Percentiles rank a stretch among this genome's conserved stretches.
Conservation (phyloP, 2,888 invertebrate species). For the Pseudococcus longispinus region DNA sequence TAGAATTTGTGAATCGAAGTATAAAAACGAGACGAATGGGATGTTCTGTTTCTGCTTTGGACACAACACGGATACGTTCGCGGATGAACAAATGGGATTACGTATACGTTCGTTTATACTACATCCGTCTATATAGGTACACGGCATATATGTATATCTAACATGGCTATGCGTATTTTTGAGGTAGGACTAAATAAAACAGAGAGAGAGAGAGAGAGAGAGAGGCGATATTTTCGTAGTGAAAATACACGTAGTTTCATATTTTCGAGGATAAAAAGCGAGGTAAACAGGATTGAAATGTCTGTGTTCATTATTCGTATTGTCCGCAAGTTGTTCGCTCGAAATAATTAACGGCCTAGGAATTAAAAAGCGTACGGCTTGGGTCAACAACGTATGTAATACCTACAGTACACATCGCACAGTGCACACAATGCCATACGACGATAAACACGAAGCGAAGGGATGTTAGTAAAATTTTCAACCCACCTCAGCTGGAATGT, state of each 20-base stretch:
- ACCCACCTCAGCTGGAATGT: conserved; percentile 84
- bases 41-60: conserved; percentile 30
- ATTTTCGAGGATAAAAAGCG: neutral
- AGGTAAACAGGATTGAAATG: neutral
- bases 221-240: neutral
- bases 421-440: neutral
- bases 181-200: neutral
- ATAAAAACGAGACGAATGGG: conserved; percentile 36
- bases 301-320: neutral
- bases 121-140: neutral
- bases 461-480: neutral
- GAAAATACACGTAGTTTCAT: neutral
- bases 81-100: neutral
- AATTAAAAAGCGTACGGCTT: conserved; percentile 19
- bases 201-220: neutral
- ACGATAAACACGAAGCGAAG: neutral
- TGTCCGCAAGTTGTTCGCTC: neutral
- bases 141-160: neutral
- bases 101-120: neutral
- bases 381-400: neutral
- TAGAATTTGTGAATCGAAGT: conserved; percentile 20
- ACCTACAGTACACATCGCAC: neutral
- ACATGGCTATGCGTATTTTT: neutral
- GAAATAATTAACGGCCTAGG: neutral
- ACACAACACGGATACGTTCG: neutral